Conservation (phyloP, 2,797 vertebrate species). For the Hypotaenidia okinawae region DNA sequence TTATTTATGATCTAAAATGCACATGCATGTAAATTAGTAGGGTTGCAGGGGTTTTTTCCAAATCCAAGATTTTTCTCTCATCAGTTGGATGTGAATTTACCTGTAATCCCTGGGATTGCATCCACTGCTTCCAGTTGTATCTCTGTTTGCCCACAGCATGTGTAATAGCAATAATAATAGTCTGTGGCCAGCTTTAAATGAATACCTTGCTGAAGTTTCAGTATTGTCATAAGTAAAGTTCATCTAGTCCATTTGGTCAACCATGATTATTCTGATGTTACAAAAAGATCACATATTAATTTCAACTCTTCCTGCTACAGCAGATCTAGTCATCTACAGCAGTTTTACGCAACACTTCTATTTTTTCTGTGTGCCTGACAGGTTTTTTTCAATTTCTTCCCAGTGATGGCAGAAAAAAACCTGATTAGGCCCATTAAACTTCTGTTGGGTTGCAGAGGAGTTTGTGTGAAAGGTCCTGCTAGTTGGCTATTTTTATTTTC, state of each 20-base stretch:
- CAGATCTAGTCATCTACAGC: neutral
- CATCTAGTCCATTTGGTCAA: neutral
- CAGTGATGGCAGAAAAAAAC: neutral
- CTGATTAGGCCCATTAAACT: neutral
- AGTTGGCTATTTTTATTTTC: slow-evolving; percentile 59
- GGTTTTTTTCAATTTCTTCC: neutral
- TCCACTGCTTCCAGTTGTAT: neutral
- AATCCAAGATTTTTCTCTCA: neutral
- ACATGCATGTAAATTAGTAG: rapidly evolving
- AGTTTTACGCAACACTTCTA: neutral
- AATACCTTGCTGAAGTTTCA: neutral
- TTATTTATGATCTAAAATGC: neutral
- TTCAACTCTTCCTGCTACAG: neutral
- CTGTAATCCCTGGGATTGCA: neutral
- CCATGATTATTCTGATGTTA: neutral
- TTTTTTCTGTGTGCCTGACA: neutral
- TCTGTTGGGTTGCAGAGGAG: neutral
- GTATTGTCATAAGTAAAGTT: neutral
- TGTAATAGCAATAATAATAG: neutral
- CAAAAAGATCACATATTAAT: neutral
- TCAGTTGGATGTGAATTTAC: neutral
- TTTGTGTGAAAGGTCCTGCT: neutral
- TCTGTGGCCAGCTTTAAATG: neutral
- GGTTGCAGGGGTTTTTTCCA: neutral
- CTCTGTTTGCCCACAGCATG: neutral